Conservation (phyloP, 2,888 invertebrate species). For the Hypena proboscidalis region DNA sequence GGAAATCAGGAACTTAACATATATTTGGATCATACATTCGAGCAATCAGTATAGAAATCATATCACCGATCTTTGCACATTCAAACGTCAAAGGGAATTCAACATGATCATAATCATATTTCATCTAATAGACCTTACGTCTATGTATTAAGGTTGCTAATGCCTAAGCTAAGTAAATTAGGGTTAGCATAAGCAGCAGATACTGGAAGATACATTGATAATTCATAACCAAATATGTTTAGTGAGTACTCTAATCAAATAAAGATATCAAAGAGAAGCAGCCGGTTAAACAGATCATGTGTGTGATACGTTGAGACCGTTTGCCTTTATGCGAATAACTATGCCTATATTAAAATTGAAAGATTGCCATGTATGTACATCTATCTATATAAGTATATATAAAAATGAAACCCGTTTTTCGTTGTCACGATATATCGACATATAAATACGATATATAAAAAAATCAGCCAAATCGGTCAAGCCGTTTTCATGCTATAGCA, state of each 20-base stretch:
- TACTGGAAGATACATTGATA: slow-evolving; percentile 32
- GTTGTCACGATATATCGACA: too few species aligned
- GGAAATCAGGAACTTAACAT: too few species aligned
- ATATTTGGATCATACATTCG: too few species aligned
- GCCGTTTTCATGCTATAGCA: too few species aligned
- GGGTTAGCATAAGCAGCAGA: not conserved
- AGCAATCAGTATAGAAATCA: slow-evolving; percentile 9
- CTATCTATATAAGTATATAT: too few species aligned
- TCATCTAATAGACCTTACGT: not conserved
- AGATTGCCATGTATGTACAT: too few species aligned
- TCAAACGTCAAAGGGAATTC: slow-evolving; percentile 34
- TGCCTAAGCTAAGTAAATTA: too few species aligned
- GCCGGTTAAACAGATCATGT: slow-evolving; percentile 6
- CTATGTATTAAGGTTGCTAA: slow-evolving; percentile 2
- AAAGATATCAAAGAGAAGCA: slow-evolving; percentile 16
- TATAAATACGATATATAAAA: too few species aligned
- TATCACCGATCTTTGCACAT: slow-evolving; percentile 38
- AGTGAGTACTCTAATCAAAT: slow-evolving; percentile 32
- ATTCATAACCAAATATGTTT: slow-evolving; percentile 35
- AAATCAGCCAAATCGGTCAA: too few species aligned
- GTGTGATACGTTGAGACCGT: not conserved
- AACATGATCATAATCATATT: slow-evolving; percentile 11
- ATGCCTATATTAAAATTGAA: too few species aligned
- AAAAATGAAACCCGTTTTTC: too few species aligned
- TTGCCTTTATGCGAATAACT: too few species aligned